Evolutionary conservation across 1,140 invertebrate species (phyloP).

Genomic region (Papilio glaucus): DNA sequence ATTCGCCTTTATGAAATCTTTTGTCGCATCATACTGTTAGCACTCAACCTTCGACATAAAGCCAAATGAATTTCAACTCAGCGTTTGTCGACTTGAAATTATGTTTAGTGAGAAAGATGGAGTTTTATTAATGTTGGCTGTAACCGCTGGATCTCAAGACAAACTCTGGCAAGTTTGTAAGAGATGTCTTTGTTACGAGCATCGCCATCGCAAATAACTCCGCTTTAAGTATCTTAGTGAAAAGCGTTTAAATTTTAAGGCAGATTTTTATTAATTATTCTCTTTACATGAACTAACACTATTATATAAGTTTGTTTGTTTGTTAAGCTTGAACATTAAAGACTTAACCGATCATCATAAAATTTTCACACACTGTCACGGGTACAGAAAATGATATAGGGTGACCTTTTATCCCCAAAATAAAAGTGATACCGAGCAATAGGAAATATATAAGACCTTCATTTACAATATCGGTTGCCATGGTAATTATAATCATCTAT

Average conservation of each 20-base stretch:
- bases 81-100: constrained; percentile 42
- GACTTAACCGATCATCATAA: too few species aligned
- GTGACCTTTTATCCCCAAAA: too few species aligned
- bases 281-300: too few species aligned
- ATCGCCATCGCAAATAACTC: constrained; percentile 4
- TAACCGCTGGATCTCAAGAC: neutral
- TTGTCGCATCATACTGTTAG: constrained; percentile 40
- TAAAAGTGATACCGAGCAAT: too few species aligned
- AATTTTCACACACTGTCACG: too few species aligned
- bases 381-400: too few species aligned
- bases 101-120: constrained; percentile 39
- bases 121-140: constrained; percentile 42
- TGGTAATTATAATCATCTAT: too few species aligned
- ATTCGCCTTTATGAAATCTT: constrained; percentile 41
- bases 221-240: constrained; percentile 9
- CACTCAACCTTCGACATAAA: constrained; percentile 42
- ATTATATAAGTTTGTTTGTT: too few species aligned
- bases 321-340: too few species aligned
- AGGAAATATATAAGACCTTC: too few species aligned
- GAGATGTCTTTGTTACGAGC: constrained; percentile 12
- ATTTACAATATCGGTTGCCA: too few species aligned
- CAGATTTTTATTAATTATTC: neutral
- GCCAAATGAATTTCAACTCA: constrained; percentile 41
- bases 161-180: neutral
- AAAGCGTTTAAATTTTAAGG: constrained; percentile 3